Conservation (phyloP, 2,888 invertebrate species). For the Cerceris rybyensis region DNA sequence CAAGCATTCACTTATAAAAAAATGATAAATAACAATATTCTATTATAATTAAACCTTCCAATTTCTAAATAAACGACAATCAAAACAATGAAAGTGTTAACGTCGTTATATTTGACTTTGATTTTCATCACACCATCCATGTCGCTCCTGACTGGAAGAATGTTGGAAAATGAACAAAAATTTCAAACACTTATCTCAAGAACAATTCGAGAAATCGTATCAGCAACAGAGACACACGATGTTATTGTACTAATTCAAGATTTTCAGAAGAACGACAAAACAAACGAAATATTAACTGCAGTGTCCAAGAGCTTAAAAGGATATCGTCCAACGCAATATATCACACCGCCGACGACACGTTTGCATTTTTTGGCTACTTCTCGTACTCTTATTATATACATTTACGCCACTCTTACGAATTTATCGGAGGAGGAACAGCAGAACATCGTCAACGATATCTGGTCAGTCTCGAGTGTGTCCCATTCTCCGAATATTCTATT, state of each 20-base stretch:
- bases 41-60: no score
- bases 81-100: no score
- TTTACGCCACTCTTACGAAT: neutral
- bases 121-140: neutral
- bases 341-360: neutral
- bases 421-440: neutral
- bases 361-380: neutral
- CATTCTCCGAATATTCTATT: neutral
- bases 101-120: neutral
- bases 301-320: neutral
- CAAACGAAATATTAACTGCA: neutral
- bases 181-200: neutral
- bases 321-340: neutral
- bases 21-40: no score
- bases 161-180: neutral
- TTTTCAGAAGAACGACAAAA: neutral
- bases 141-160: neutral
- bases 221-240: conserved; percentile 1
- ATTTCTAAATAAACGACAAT: no score
- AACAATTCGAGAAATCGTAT: neutral
- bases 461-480: neutral
- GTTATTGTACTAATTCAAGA: neutral
- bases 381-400: conserved; percentile 12
- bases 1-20: no score
- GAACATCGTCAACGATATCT: neutral